Evolutionary conservation across 2,888 invertebrate genomes (phyloP), one percentile per base, ranked within the genome.

Genomic region (Carterocephalus palaemon): DNA sequence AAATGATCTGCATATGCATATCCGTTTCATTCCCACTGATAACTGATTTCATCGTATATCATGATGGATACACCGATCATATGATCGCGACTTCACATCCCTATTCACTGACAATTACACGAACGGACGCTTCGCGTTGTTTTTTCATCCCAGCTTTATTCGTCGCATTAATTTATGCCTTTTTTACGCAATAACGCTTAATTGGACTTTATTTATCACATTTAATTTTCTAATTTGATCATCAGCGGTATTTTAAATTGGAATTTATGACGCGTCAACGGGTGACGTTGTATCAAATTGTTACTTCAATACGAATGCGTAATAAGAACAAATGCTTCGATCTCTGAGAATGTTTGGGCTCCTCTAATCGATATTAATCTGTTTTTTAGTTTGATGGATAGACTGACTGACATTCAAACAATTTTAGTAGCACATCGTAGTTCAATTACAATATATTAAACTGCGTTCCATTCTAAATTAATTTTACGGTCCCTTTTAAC

Each of bases 201-300:
- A 86, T 86, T 82, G 84, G 74, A 65, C 76, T 80, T 82, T 83
- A 85, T 85, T 84, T 82, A 84, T 84, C 84, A 79, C 80, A 78
- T 82, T 84, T 84, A 86, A 85, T 86, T 83, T 83, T 82, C 74
- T 85, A 84, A 86, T 86, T 85, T 75, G 81, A 86, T 86, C 77
- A 84, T 71, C 68, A 62, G 58, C 57, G 56, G 63, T 52, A 65
- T 69, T 69, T 61, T 77, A 72, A 37, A 85, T 84, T 83, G 73
- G 64, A 75, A 85, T 84, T 84, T 83, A 86, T 81, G 77, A 71
- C 54, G 60, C 53, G 51, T 55, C 46, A 49, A 16, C 56, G 52
- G 52, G 52, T 53, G 53, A 47, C 54, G 57, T n/a, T 54, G 56
- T 69, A 51, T 29, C 29, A 24, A 45, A 60, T 58, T 59, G 62